Base-by-base conservation (phyloP, 2,888 invertebrate genomes). In the Sinodicranocentrus sp. region DNA sequence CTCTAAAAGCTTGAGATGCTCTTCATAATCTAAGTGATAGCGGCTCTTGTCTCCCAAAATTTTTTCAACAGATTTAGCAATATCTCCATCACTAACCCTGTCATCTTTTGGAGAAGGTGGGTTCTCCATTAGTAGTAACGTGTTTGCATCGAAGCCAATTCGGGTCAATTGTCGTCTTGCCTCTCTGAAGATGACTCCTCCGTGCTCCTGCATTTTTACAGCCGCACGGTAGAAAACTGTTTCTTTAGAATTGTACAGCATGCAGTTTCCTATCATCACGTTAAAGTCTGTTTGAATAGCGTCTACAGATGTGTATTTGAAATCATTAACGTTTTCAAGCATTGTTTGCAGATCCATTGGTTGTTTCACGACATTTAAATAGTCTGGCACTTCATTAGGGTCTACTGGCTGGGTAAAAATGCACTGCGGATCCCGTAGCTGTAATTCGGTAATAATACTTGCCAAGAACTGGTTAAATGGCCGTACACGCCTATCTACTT, bases 361-460 rank as follows among this genome's bases (percentile, higher is more conserved):
- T 78, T 94, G 92, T 71, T 94, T 93, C 2, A 97, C 96, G 63
- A 96, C 94, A 13, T 95, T 93, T 76, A 94, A 93, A 91, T 99
- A 99, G 91, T 98, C 98, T 15, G 97, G 96, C 10, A 98, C 89
- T 92, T 96, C 96, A 59, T 93, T 93, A 33, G 94, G 92, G 90
- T 98, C 96, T 0, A 98, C 98, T 0, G 98, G 98, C 90, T 98
- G 97, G 0, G 94, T 94, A 91, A 98, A 98, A 85, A 98, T 96
- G 89, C 96, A 95, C 86, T 95, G 94, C 17, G 94, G 93, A 91
- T 98, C 98, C 89, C 94, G 94, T 61, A 94, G 93, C 25, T 94
- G 93, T 82, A 98, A 92, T 84, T 95, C 91, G 78, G 96, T 95
- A 85, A 98, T 91, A 57, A 97, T 92, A 87, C 95, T 94, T 87